phyloP scores from a whole-genome alignment of 1,140 invertebrate genomes.

The Pomacea maculata region DNA sequence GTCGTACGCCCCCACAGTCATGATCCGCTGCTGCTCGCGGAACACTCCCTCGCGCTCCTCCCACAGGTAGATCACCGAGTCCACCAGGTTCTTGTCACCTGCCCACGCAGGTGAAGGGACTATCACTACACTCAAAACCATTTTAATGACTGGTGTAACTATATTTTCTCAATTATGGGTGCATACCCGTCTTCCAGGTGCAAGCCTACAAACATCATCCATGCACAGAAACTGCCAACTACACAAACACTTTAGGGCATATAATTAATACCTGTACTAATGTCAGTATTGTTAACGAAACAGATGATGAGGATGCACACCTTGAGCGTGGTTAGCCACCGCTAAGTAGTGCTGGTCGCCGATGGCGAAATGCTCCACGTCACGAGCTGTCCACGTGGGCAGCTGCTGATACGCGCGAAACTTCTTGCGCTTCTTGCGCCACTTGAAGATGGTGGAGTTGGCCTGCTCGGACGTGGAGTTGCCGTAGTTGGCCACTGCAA shows the following conservation, averaged over 20 bases:
- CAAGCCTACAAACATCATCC: too few relatives aligned
- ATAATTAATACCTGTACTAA: too few relatives aligned
- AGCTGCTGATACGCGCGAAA: slow-evolving; percentile 56
- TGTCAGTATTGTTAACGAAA: too few relatives aligned
- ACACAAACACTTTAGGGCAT: too few relatives aligned
- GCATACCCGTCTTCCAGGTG: too few relatives aligned
- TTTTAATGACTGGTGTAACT: too few relatives aligned
- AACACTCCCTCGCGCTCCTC: slow-evolving; percentile 47
- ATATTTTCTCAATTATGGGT: too few relatives aligned
- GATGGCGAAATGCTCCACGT: slow-evolving; percentile 61
- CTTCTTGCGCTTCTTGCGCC: slow-evolving; percentile 49
- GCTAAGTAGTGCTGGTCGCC: slow-evolving; percentile 56
- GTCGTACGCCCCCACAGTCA: slow-evolving; percentile 58
- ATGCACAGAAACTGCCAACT: too few relatives aligned
- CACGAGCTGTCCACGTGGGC: slow-evolving; percentile 57
- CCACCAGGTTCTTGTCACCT: slow-evolving; percentile 48
- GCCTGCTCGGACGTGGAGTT: slow-evolving; percentile 30
- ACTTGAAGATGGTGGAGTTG: slow-evolving; percentile 58
- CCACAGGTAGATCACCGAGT: slow-evolving; percentile 58
- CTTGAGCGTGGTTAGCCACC: slow-evolving; percentile 61
- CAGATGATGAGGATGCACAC: slow-evolving; percentile 26
- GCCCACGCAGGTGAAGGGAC: slow-evolving; percentile 16
- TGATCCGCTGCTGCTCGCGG: slow-evolving; percentile 46
- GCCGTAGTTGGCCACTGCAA: slow-evolving; percentile 61
- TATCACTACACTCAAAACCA: not conserved